Percentiles rank a stretch among this genome's conserved stretches.
These are phyloP conservation scores for Tragulus kanchil DNA, from an alignment of 2,113 vertebrate genomes.

Conservation along the genomic window DNA sequence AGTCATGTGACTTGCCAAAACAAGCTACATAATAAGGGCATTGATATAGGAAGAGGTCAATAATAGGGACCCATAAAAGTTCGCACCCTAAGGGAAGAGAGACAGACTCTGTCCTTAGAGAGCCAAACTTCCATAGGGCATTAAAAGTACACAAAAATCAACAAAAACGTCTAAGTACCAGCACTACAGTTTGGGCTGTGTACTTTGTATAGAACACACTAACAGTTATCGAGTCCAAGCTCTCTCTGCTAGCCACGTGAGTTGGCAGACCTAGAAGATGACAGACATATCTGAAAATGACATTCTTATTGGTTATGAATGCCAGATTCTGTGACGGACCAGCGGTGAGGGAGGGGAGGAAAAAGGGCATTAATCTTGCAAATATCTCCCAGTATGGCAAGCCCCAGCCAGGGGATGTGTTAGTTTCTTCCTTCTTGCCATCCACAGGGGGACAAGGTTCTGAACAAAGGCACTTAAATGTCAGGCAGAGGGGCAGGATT, in stretches of 20 bases:
- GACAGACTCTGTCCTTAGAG: neutral
- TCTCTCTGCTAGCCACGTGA: neutral
- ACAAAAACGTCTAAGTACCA: too few species aligned
- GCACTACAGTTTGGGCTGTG: neutral
- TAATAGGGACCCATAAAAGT: neutral
- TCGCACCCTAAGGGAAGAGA: neutral
- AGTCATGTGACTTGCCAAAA: neutral
- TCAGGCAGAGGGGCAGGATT: neutral
- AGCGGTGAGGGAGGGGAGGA: neutral
- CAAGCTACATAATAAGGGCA: neutral
- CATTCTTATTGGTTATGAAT: neutral
- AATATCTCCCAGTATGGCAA: neutral
- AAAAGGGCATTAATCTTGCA: neutral
- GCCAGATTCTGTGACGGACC: neutral
- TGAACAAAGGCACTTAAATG: neutral
- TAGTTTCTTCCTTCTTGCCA: neutral
- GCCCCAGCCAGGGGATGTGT: neutral
- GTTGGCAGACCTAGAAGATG: neutral
- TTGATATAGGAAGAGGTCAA: neutral
- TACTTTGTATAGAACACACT: neutral
- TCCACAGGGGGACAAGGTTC: neutral
- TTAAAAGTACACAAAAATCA: constrained; percentile 30
- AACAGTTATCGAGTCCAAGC: neutral
- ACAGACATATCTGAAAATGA: neutral
- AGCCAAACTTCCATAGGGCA: neutral